phyloP scores from a whole-genome alignment of 2,113 vertebrate species.

The Ceuthmochares aereus region DNA sequence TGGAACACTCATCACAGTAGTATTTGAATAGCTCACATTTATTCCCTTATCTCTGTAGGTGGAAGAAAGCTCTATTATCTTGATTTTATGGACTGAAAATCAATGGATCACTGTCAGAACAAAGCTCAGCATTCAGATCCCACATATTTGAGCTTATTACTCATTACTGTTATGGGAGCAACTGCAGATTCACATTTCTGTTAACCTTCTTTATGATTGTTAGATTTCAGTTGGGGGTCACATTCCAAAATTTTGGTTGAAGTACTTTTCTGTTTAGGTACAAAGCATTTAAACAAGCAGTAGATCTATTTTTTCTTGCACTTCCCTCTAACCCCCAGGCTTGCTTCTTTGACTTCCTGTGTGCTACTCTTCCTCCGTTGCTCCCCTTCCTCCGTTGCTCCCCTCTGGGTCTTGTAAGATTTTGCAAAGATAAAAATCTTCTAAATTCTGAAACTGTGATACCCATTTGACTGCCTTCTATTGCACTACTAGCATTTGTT shows the following conservation, averaged over 20 bases:
- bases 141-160: neutral
- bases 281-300: neutral
- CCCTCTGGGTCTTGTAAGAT: neutral
- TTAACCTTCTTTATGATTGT: neutral
- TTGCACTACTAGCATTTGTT: neutral
- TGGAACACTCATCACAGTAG: neutral
- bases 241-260: neutral
- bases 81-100: conserved; percentile 5
- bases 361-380: neutral
- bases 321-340: neutral
- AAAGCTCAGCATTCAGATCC: neutral
- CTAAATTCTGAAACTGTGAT: neutral
- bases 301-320: neutral
- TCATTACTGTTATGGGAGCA: neutral
- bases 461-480: neutral
- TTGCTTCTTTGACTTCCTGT: neutral
- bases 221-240: neutral
- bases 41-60: neutral
- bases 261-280: neutral
- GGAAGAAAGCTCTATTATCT: conserved; percentile 11
- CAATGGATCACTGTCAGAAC: conserved; percentile 22
- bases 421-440: neutral
- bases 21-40: neutral
- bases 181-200: neutral
- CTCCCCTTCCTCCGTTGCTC: neutral